phyloP scores from a whole-genome alignment of 2,797 vertebrate genomes.

The Thaleichthys pacificus region DNA sequence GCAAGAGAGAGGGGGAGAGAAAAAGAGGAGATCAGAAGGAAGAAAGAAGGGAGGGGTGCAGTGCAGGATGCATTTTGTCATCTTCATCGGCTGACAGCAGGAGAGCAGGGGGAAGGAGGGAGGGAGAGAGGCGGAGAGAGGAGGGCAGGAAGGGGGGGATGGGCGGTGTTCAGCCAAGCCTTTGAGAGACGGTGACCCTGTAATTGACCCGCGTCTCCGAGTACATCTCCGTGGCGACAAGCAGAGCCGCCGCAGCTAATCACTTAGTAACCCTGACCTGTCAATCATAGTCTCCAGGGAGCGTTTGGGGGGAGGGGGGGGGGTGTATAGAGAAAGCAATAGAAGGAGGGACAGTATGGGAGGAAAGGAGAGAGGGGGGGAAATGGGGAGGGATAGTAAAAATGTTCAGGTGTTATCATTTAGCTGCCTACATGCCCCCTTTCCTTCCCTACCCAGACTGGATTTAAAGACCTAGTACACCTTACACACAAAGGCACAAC shows the following conservation, averaged over 20 bases:
- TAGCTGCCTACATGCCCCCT: slow-evolving; percentile 60
- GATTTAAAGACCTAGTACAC: slow-evolving; percentile 65
- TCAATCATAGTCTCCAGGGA: slow-evolving; percentile 62
- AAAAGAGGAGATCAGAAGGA: background rate
- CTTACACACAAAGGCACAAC: slow-evolving; percentile 25
- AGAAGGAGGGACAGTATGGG: slow-evolving; percentile 3
- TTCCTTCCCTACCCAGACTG: slow-evolving; percentile 50
- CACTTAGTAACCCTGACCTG: slow-evolving; percentile 78
- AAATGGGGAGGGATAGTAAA: slow-evolving; percentile 9
- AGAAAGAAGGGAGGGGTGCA: slow-evolving; percentile 7
- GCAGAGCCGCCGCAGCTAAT: slow-evolving; percentile 74
- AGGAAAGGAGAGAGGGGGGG: slow-evolving; percentile 14
- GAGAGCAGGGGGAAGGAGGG: slow-evolving; percentile 25
- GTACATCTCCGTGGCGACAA: slow-evolving; percentile 71
- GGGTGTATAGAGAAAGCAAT: background rate
- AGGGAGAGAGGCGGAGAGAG: slow-evolving; percentile 6
- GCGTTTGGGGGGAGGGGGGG: background rate
- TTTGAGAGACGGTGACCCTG: slow-evolving; percentile 74
- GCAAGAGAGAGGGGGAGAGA: background rate
- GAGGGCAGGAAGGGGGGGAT: slow-evolving; percentile 1
- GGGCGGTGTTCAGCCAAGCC: slow-evolving; percentile 54
- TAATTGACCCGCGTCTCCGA: slow-evolving; percentile 75
- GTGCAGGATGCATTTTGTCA: slow-evolving; percentile 65
- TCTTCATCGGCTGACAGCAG: slow-evolving; percentile 63
- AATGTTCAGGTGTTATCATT: slow-evolving; percentile 63